phyloP scores from a whole-genome alignment of 2,113 vertebrate genomes.

The Oncorhynchus nerka region DNA sequence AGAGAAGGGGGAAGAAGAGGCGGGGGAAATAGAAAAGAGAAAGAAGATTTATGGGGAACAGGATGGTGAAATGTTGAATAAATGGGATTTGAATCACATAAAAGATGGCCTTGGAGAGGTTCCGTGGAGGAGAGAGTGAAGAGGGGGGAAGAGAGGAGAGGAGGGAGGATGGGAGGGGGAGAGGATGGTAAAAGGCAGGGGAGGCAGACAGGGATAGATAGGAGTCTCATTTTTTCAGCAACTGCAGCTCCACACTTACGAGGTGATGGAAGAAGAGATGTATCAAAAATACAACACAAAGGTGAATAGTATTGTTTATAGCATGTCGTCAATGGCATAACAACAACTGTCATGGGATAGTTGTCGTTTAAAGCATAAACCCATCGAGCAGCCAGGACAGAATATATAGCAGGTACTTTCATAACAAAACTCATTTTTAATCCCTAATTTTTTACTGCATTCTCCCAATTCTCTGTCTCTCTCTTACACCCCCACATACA shows the following conservation, averaged over 20 bases:
- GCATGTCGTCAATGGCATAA: too few species aligned
- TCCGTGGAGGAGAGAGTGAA: neutral
- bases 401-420: too few species aligned
- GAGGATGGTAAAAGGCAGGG: conserved; percentile 40
- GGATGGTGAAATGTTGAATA: neutral
- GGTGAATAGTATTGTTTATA: too few species aligned
- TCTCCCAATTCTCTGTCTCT: too few species aligned
- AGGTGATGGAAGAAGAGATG: conserved; percentile 39
- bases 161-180: conserved; percentile 15
- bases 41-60: neutral
- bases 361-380: too few species aligned
- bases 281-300: neutral
- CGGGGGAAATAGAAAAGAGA: neutral
- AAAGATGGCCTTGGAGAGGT: neutral
- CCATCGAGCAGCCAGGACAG: too few species aligned
- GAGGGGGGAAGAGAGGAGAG: neutral
- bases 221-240: conserved; percentile 65
- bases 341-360: too few species aligned
- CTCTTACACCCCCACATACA: neutral
- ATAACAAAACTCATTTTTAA: too few species aligned
- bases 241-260: conserved; percentile 47
- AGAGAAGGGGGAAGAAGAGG: neutral
- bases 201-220: conserved; percentile 59
- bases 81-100: neutral
- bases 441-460: too few species aligned